Conservation (phyloP, 53 echinoderm and acorn worm species). For the Patiria pectinifera region DNA sequence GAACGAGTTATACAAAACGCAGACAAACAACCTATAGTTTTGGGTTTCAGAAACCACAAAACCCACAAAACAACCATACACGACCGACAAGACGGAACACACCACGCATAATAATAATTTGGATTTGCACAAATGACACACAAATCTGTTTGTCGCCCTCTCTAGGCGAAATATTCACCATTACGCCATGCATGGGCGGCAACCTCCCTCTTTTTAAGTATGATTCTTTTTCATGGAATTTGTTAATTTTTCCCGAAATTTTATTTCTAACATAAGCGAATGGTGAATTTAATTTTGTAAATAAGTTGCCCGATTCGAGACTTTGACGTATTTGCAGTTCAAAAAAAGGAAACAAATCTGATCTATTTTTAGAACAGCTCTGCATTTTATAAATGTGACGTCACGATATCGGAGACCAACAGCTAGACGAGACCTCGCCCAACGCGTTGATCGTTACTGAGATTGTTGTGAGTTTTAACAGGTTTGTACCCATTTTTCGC, state of each 20-base stretch:
- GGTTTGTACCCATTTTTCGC: slow-evolving; percentile 3
- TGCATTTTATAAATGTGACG: slow-evolving; percentile 54
- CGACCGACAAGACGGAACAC: background rate
- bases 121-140: background rate
- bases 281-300: background rate
- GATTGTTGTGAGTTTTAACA: slow-evolving; percentile 29
- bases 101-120: background rate
- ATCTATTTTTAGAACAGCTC: slow-evolving; percentile 54
- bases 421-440: slow-evolving; percentile 47
- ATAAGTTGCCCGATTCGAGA: background rate
- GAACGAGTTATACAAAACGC: background rate
- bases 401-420: slow-evolving; percentile 31
- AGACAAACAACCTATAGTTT: slow-evolving; percentile 14
- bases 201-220: background rate
- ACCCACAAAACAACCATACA: slow-evolving; percentile 10
- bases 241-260: background rate
- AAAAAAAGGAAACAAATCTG: background rate
- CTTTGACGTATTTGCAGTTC: background rate
- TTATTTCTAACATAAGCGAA: background rate
- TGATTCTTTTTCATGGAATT: background rate
- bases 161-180: slow-evolving; percentile 10
- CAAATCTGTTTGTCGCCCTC: slow-evolving; percentile 42
- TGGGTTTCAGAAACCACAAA: slow-evolving; percentile 5
- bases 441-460: slow-evolving; percentile 18
- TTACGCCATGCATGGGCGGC: background rate